Evolutionary conservation across 2,888 invertebrate species (phyloP).

Genomic region (Arrhopalites spinosus): DNA sequence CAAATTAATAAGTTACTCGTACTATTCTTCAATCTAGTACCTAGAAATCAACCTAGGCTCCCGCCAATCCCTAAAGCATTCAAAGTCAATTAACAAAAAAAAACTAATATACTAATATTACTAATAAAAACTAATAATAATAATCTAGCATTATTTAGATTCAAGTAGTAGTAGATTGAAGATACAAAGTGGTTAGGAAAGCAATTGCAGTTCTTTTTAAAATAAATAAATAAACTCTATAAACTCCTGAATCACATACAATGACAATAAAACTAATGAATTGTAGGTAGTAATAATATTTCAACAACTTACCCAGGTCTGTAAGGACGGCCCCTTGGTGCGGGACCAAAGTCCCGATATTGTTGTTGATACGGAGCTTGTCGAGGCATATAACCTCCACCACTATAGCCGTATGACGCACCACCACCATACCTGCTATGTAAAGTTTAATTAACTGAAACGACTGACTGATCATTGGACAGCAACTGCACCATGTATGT

Average conservation of each 20-base stretch:
- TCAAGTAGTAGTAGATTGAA: too few relatives aligned
- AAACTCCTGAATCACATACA: too few relatives aligned
- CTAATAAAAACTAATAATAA: not conserved
- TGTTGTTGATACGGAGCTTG: slow-evolving; percentile 46
- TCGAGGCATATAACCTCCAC: slow-evolving; percentile 56
- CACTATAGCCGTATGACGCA: slow-evolving; percentile 59
- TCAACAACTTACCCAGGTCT: slow-evolving; percentile 35
- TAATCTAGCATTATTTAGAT: too few relatives aligned
- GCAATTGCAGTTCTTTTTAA: too few relatives aligned
- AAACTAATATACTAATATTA: not conserved
- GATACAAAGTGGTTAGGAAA: too few relatives aligned
- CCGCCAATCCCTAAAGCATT: slow-evolving; percentile 13
- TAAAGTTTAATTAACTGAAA: not conserved
- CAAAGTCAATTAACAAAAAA: not conserved
- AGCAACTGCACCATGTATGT: not conserved
- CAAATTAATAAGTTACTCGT: too few relatives aligned
- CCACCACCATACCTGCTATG: slow-evolving; percentile 57
- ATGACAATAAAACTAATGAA: too few relatives aligned
- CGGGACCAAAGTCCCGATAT: slow-evolving; percentile 50
- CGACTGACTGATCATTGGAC: not conserved
- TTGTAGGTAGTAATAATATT: too few relatives aligned
- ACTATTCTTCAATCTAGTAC: too few relatives aligned
- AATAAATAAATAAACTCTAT: too few relatives aligned
- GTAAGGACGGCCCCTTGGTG: slow-evolving; percentile 61
- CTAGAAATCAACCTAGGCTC: too few relatives aligned